Evolutionary conservation across 2,797 vertebrate genomes (phyloP), one percentile per base, ranked within the genome.

Genomic region (Sphenopsis melanotis): DNA sequence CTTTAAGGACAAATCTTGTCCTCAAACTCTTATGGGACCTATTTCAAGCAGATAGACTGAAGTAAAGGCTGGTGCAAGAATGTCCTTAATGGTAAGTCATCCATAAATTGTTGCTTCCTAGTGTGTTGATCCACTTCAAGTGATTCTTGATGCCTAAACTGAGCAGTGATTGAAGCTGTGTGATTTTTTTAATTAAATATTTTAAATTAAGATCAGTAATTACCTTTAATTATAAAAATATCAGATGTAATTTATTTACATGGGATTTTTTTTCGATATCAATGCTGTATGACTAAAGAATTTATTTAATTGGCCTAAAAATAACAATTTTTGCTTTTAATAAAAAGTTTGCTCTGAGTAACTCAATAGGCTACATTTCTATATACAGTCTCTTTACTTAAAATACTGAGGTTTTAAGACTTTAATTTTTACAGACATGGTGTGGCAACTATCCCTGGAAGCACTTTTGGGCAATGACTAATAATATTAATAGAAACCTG

Each of bases 181-280:
- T 39, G n/a, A 27, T 65, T 47, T 92, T 78, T 79, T 36, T 0
- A 10, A 90, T 55, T 55, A 89, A 86, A 69, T 41, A 49, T 76
- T 93, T 92, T 56, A 52, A 94, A 90, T 93, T 82, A 94, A 87
- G 53, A 74, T 74, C 26, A 30, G 20, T 87, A 94, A 95, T 90
- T 92, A 68, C 10, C 10, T 83, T 84, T 93, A 92, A 89, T 82
- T 84, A 42, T 39, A 83, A 83, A 94, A 94, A 72, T 80, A 93
- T 41, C 32, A 76, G n/a, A 41, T 87, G 41, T 57, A 16, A 72
- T 88, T 84, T 94, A 83, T 87, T 85, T 55, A 75, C 15, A 32
- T 26, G 6, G 0, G 0, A 7, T 11, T 18, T 78, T 83, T 83
- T 53, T 7, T 12, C 24, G 36, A 30, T 78, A 72, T 90, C 9